Evolutionary conservation across 2,888 invertebrate genomes (phyloP), one percentile per base, ranked within the genome.

Genomic region (Bellardia bayeri): DNA sequence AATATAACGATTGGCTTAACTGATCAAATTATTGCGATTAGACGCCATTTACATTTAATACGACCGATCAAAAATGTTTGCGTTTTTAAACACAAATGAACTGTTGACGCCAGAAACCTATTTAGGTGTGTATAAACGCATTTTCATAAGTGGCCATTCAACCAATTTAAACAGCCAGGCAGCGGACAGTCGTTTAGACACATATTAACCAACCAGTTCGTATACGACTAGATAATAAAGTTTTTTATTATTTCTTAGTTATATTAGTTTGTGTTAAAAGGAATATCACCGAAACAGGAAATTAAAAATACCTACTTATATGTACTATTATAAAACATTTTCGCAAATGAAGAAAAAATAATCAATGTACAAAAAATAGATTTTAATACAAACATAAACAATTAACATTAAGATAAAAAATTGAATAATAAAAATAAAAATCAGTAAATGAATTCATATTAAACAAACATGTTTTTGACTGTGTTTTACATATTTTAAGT

Each of bases 11-110:
- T 79, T 86, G 82, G 69, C 69, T 86, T 83, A 83, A 80, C 68
- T 79, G 86, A 86, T 86, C 74, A 86, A 86, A 86, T 82, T 86
- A 76, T 82, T 82, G 79, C 82, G 79, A 86, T 86, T 80, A 86
- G 82, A 83, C 79, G 86, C 79, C 86, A 80, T 86, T 86, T 79
- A 79, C 58, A 79, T 79, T 78, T 82, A 75, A 83, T 79, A 69
- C 63, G 75, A 76, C 71, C 56, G 69, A 68, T 82, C 64, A 75
- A 82, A 75, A 82, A 66, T 68, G 42, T 72, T 81, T 81, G 2
- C 42, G n/a, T 56, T 45, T 13, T 61, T 69, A 7, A 51, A 71
- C 56, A 71, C 49, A 82, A 82, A 72, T 66, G 66, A 72, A 72
- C 66, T 66, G 63, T 63, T 82, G 82, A 86, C 86, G 86, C 86